Base-by-base conservation (phyloP, 2,888 invertebrate genomes). In the Sarcophaga variegata region DNA sequence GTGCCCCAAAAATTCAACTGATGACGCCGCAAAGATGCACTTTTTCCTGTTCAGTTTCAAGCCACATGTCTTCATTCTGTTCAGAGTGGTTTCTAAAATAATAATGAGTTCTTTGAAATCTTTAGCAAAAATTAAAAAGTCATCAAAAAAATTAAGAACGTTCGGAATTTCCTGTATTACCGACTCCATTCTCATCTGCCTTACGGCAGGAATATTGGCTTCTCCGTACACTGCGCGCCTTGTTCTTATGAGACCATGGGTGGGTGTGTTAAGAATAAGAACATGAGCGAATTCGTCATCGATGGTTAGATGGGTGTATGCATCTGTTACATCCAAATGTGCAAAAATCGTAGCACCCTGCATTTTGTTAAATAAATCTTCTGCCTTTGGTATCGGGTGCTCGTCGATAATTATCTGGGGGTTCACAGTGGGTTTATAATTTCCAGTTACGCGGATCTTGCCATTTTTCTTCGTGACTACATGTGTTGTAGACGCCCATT, bases 371-470 rank as follows among this genome's bases (percentile, higher is more conserved):
- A 82, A 76, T 11, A 82, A 3, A 45, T 82, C 76, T 20, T 76
- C 70, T 4, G 67, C 75, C 14, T 49, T 81, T 1, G 81, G 62
- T 20, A 59, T 71, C 12, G 66, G 74, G 67, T 85, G 74, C 60
- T 87, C 84, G 54, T 84, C 88, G 14, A 85, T 78, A 3, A 83
- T 69, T 49, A 88, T 85, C 63, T 77, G 71, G 0, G 83, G 77
- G 14, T 85, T 88, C 8, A 86, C 25, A 0, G 85, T 85, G 14
- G 88, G 88, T 25, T 83, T 88, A 27, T 85, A 88, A 59, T 87
- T 85, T 27, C 77, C 77, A 0, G 77, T 77, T 17, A 77, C 67
- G 3, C 77, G 17, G 22, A 67, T 62, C 10, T 25, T 71, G 0
- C 85, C 85, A 59, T 66, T 79, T 25, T 82, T 86, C 54, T 87